phyloP scores from a whole-genome alignment of 1,140 invertebrate genomes.

The Halyomorpha halys region DNA sequence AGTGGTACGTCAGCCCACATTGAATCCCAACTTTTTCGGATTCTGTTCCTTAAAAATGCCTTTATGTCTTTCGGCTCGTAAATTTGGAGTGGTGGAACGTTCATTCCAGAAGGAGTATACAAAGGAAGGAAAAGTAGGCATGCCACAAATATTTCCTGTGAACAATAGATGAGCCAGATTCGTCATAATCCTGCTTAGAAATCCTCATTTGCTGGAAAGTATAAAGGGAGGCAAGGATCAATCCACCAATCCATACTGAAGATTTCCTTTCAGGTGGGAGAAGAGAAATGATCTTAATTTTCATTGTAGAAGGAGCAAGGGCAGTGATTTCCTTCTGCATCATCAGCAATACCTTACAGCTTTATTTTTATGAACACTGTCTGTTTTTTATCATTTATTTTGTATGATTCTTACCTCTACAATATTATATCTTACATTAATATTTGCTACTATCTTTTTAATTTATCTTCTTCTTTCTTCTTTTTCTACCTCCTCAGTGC shows the following conservation, averaged over 20 bases:
- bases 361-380: too few species aligned
- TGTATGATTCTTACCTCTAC: too few species aligned
- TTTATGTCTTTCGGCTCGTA: too few species aligned
- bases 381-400: too few species aligned
- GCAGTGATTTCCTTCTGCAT: slow-evolving; percentile 70
- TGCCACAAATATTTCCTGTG: slow-evolving; percentile 82
- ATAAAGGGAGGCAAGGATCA: slow-evolving; percentile 72
- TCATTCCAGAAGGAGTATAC: background rate
- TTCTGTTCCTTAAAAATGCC: too few species aligned
- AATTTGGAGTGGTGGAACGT: too few species aligned
- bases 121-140: slow-evolving; percentile 12
- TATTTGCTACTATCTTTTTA: too few species aligned
- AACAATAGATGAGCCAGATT: slow-evolving; percentile 85
- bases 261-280: slow-evolving; percentile 77
- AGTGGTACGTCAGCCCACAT: too few species aligned
- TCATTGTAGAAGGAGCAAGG: slow-evolving; percentile 62
- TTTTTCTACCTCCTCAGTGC: too few species aligned
- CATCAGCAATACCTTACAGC: slow-evolving; percentile 71
- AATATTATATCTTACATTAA: too few species aligned
- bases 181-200: slow-evolving; percentile 90
- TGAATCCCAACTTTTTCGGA: too few species aligned
- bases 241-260: slow-evolving; percentile 78
- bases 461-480: too few species aligned
- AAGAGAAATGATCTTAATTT: slow-evolving; percentile 76
- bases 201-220: slow-evolving; percentile 95